Evolutionary conservation across 2,888 invertebrate species (phyloP).

Genomic region (Eupithecia abbreviata): DNA sequence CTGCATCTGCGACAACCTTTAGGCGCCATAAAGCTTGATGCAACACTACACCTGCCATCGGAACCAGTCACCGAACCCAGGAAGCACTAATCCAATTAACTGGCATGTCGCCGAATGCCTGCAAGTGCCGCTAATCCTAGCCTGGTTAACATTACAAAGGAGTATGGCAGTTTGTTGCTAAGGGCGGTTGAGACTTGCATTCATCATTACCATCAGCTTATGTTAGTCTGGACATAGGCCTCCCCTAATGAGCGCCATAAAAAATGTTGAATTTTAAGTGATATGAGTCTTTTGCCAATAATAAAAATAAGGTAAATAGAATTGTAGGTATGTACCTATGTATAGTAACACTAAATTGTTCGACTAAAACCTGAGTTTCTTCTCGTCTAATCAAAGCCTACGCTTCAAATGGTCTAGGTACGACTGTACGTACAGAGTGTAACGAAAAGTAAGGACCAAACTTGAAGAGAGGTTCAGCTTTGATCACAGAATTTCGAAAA

Average conservation of each 20-base stretch:
- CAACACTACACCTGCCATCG: conserved; percentile 21
- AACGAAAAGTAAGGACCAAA: too few relatives aligned
- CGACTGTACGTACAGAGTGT: neutral
- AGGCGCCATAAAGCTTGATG: neutral
- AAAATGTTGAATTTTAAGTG: too few relatives aligned
- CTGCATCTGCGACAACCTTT: neutral
- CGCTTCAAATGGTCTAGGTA: conserved; percentile 9
- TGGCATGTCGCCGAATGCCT: conserved; percentile 35
- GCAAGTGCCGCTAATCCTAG: conserved; percentile 38
- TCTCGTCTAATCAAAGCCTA: conserved; percentile 14
- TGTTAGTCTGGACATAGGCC: too few relatives aligned
- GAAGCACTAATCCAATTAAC: conserved; percentile 39
- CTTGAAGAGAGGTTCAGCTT: too few relatives aligned
- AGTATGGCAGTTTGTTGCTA: conserved; percentile 1
- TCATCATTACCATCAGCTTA: too few relatives aligned
- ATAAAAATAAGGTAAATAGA: too few relatives aligned
- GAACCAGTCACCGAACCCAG: conserved; percentile 28
- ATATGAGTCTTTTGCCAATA: too few relatives aligned
- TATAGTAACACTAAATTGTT: neutral
- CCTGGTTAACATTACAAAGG: conserved; percentile 29
- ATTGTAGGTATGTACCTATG: too few relatives aligned
- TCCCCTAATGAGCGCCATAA: too few relatives aligned
- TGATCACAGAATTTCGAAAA: too few relatives aligned
- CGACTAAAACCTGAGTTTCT: neutral
- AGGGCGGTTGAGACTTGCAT: conserved; percentile 5